These are phyloP conservation scores for Lanistes nyassanus DNA, from an alignment of 1,140 invertebrate species.

Conservation along the genomic window DNA sequence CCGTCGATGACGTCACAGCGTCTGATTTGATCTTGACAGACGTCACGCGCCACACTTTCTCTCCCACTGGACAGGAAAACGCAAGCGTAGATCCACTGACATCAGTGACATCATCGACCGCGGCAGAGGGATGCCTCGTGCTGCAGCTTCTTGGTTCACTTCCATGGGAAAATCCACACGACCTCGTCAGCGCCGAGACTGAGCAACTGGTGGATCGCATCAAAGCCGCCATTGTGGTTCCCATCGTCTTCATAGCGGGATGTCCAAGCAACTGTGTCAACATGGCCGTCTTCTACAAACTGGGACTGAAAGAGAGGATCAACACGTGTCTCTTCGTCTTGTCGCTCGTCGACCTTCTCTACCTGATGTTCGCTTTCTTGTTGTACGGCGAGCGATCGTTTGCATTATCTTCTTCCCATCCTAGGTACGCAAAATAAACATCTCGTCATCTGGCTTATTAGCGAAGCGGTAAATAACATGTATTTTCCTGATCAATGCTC, in stretches of 20 bases:
- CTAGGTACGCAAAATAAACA: background rate
- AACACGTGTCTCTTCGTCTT: conserved; percentile 12
- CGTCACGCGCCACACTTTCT: no score
- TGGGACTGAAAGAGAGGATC: conserved; percentile 9
- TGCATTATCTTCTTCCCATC: background rate
- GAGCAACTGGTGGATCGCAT: background rate
- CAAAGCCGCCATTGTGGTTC: background rate
- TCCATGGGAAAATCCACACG: conserved; percentile 1
- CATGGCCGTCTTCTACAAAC: conserved; percentile 16
- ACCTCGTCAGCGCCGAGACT: background rate
- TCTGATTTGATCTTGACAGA: no score
- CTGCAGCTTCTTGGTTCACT: background rate
- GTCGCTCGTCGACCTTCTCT: conserved; percentile 1
- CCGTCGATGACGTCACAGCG: no score
- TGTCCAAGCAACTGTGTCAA: conserved; percentile 2
- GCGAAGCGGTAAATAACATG: background rate
- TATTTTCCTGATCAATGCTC: background rate
- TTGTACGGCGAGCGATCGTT: conserved; percentile 5
- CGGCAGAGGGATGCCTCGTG: background rate
- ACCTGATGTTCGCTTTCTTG: background rate
- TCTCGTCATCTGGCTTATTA: background rate
- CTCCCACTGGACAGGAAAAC: no score
- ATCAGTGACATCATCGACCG: no score
- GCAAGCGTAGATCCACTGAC: no score
- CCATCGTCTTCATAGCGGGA: conserved; percentile 4